Evolutionary conservation across 2,888 invertebrate genomes (phyloP).

Genomic region (Lacanobia oleracea): DNA sequence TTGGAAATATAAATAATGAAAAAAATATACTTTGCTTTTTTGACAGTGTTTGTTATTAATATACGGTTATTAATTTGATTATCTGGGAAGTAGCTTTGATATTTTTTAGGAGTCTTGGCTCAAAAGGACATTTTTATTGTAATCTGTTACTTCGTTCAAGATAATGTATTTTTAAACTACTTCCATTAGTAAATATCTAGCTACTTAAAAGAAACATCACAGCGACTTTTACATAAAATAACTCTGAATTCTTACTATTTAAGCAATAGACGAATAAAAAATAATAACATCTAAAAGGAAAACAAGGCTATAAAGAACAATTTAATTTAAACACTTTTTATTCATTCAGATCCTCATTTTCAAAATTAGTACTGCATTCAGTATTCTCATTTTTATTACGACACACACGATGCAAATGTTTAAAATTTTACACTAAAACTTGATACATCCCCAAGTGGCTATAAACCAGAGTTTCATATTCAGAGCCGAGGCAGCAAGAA

Average conservation of each 20-base stretch:
- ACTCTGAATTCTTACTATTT: background rate
- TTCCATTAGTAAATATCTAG: background rate
- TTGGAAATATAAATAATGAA: background rate
- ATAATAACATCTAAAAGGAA: too few relatives aligned
- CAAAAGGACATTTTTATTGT: too few relatives aligned
- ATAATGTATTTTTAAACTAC: too few relatives aligned
- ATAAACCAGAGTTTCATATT: constrained; percentile 62
- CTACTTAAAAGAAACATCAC: background rate
- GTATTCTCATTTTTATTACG: constrained; percentile 54
- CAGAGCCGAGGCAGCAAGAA: constrained; percentile 42
- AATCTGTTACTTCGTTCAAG: too few relatives aligned
- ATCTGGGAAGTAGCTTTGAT: too few relatives aligned
- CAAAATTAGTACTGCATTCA: constrained; percentile 41
- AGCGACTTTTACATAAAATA: background rate
- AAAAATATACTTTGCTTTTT: background rate
- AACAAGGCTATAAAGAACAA: background rate
- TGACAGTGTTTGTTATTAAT: background rate
- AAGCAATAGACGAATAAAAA: too few relatives aligned
- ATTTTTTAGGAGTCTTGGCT: too few relatives aligned
- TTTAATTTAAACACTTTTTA: constrained; percentile 18
- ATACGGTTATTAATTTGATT: background rate
- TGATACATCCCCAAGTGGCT: constrained; percentile 56
- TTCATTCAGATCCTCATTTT: constrained; percentile 33
- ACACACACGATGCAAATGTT: constrained; percentile 55
- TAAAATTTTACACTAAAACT: constrained; percentile 56